Evolutionary conservation across 2,888 invertebrate species (phyloP), one percentile per base, ranked within the genome.

Genomic region (Pandemis cinnamomeana): DNA sequence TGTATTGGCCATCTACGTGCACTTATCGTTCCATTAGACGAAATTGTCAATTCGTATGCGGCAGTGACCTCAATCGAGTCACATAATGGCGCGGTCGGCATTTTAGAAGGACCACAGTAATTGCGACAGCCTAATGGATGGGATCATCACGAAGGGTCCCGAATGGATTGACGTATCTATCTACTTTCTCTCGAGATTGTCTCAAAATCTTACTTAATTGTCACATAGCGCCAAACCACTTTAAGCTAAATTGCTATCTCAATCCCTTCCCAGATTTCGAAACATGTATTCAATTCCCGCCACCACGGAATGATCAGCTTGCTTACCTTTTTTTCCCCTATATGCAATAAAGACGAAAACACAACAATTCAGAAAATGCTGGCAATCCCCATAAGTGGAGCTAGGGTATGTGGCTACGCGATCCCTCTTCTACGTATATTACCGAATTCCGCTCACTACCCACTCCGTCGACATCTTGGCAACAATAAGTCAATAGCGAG

Each of bases 31-130:
- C 85, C 84, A 88, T 87, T 89, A 86, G 77, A 78, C 71, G 75
- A 81, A 87, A 89, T 86, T 81, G 84, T 79, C 85, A 79, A 89
- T 88, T 87, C 82, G 83, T 84, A 83, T 84, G 82, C 83, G 77
- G 77, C 69, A 77, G 67, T 76, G 76, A 76, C 75, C 78, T 76
- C 77, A 72, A 70, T 81, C 77, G 77, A 77, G 79, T 64, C 76
- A 77, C 78, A 69, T 70, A 75, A 72, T 77, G 76, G 70, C 76
- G 76, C 66, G 70, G 75, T 77, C 76, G 79, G 77, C 81, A 81
- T 81, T 86, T 85, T 84, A 82, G 81, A 83, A 82, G 80, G 77
- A 78, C 73, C 77, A 74, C 67, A 80, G 80, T 86, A 88, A 88
- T 87, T 86, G 86, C 81, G 79, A 70, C 74, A 69, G 70, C 67